phyloP scores from a whole-genome alignment of 2,888 invertebrate genomes.

The Bimastos eiseni region DNA sequence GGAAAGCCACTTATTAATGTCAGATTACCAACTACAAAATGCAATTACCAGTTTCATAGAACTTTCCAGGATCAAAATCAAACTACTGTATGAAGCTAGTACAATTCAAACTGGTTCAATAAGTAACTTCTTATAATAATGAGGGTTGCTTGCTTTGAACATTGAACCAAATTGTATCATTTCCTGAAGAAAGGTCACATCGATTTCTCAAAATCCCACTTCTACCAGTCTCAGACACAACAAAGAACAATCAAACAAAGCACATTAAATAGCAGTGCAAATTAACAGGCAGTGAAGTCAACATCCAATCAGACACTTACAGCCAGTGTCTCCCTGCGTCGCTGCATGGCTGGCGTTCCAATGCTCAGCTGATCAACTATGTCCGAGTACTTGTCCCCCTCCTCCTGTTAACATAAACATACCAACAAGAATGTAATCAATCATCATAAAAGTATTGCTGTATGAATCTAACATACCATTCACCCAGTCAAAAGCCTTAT shows the following conservation, averaged over 20 bases:
- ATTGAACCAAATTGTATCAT: neutral
- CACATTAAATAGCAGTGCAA: neutral
- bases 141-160: neutral
- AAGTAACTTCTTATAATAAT: neutral
- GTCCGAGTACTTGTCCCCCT: slow-evolving; percentile 38
- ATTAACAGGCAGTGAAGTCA: neutral
- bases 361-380: slow-evolving; percentile 43
- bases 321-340: slow-evolving; percentile 37
- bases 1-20: too few relatives aligned
- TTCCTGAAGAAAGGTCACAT: too few relatives aligned
- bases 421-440: neutral
- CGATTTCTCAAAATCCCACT: too few relatives aligned
- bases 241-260: neutral
- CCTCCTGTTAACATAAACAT: neutral
- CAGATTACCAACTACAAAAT: neutral
- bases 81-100: neutral
- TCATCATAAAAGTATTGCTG: neutral
- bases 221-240: too few relatives aligned
- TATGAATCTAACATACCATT: neutral
- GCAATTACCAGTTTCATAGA: neutral
- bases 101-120: neutral
- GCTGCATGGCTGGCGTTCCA: slow-evolving; percentile 37
- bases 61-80: neutral
- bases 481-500: neutral
- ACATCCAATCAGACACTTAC: slow-evolving; percentile 30